Evolutionary conservation across 2,113 vertebrate genomes (phyloP), one percentile per base, ranked within the genome.

Genomic region (Sebastes fasciatus): DNA sequence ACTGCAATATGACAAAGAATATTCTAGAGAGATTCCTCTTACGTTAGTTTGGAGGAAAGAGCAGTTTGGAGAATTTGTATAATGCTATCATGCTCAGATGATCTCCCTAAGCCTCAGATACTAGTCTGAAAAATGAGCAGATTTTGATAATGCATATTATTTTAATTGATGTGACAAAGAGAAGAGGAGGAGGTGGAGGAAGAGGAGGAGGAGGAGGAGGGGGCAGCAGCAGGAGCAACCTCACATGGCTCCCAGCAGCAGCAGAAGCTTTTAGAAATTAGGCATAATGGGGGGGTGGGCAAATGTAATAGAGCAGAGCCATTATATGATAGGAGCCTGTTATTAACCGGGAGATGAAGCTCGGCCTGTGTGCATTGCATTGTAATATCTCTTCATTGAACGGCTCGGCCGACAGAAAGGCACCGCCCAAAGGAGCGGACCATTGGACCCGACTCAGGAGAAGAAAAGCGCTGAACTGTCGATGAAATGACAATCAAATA

Each of bases 1-100:
- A 95, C 98, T 98, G 98, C 98, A 99, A 97, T 99, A 99, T 97
- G 97, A 98, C 98, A 99, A 97, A 96, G 97, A 98, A 98, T 96
- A 96, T 99, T 99, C 98, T 96, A 94, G 97, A 98, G 97, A 95
- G 95, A 95, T 96, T 94, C 96, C 97, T 97, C 97, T 96, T 96
- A 97, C 96, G 94, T 96, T 89, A 91, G 95, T 96, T 88, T 73
- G 42, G 87, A 89, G 90, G 69, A 85, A 85, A 87, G 84, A 89
- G 71, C 88, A 82, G 77, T 75, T 72, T 46, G 49, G 70, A 62
- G 40, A 42, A 19, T 43, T 48, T 45, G 10, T 46, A 68, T 43
- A 10, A 48, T 61, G 55, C 62, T 82, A 34, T 54, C 80, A 54
- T 77, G 46, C 66, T 58, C 34, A 21, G 55, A 75, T 49, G 49